Percentiles rank a stretch among this genome's conserved stretches.
phyloP scores from a whole-genome alignment of 2,113 vertebrate species.

The Laticauda laticaudata region DNA sequence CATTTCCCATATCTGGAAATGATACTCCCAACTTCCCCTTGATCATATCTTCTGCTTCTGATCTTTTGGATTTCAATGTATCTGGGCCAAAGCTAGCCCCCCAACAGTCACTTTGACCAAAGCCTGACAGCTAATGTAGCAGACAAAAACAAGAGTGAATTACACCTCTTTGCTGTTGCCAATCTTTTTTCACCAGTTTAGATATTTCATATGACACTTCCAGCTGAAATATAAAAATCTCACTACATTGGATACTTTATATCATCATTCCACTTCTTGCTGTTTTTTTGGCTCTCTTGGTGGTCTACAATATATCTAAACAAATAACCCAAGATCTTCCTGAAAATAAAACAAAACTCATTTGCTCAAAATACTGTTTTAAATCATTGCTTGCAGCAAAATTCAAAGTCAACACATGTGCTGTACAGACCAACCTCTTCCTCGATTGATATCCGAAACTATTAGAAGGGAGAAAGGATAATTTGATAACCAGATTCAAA shows the following conservation, averaged over 20 bases:
- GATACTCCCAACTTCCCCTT: not conserved
- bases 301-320: conserved; percentile 19
- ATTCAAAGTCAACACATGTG: conserved; percentile 39
- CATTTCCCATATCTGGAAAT: not conserved
- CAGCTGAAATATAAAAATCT: not conserved
- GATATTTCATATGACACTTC: conserved; percentile 25
- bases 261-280: conserved; percentile 27
- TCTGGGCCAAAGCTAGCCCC: not conserved
- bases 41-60: not conserved
- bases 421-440: not conserved
- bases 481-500: not conserved
- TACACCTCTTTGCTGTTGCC: conserved; percentile 1
- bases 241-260: not conserved
- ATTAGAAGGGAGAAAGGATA: not conserved
- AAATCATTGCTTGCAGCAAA: conserved; percentile 16
- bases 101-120: not conserved
- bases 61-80: not conserved
- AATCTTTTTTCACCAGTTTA: not conserved
- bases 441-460: conserved; percentile 25
- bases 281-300: conserved; percentile 20
- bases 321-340: conserved; percentile 24
- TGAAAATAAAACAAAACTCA: conserved; percentile 18
- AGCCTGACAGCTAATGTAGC: not conserved
- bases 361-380: conserved; percentile 8
- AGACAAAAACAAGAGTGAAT: not conserved